Conservation (phyloP, 2,888 invertebrate genomes). For the Leptinotarsa peninsularis region DNA sequence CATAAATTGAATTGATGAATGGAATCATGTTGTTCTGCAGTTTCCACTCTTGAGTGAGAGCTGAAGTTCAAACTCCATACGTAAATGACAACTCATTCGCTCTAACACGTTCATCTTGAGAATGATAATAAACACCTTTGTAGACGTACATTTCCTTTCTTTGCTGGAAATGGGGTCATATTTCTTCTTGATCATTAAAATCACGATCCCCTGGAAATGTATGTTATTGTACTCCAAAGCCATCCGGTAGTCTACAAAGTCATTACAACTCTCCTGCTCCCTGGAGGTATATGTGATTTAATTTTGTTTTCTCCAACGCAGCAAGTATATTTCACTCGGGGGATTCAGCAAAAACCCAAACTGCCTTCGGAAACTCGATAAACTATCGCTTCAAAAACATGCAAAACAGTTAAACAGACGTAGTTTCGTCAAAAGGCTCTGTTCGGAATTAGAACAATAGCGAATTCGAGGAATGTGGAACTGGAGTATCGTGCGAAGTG, state of each 20-base stretch:
- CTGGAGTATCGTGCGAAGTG: neutral
- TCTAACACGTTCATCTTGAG: neutral
- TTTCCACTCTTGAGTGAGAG: no score
- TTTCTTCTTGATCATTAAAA: conserved; percentile 1
- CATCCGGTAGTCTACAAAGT: neutral
- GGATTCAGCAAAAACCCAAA: conserved; percentile 19
- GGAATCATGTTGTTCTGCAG: no score
- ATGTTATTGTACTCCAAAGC: conserved; percentile 13
- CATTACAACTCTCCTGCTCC: neutral
- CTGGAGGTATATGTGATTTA: conserved; percentile 18
- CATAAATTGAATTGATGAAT: no score
- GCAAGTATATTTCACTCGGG: conserved; percentile 22
- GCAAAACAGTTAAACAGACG: conserved; percentile 15
- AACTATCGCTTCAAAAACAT: conserved; percentile 24
- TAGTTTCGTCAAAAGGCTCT: conserved; percentile 1
- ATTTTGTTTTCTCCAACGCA: conserved; percentile 12
- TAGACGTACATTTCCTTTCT: neutral
- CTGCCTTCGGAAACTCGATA: conserved; percentile 18
- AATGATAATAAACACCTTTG: neutral
- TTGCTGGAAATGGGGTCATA: neutral
- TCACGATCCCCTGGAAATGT: neutral
- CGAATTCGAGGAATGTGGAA: neutral
- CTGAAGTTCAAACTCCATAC: neutral
- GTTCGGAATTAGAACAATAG: conserved; percentile 2
- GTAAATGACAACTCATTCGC: neutral